A percentile compares a stretch with the other conserved stretches of the same genome.
These are phyloP conservation scores for Mesodorylaimus sp. DNA, from an alignment of 2,888 invertebrate genomes.

Conservation along the genomic window DNA sequence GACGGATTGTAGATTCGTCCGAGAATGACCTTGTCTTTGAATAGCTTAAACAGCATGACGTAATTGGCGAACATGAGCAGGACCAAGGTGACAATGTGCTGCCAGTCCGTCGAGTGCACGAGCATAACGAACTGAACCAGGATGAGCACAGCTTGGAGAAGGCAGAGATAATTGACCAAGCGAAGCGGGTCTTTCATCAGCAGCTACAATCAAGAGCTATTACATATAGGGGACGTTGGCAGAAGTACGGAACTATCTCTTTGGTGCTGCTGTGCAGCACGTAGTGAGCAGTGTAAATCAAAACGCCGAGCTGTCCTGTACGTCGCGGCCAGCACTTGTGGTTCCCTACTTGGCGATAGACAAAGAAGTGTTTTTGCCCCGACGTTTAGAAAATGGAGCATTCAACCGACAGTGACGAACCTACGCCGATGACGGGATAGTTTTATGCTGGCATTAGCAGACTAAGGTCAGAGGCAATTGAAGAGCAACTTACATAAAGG, in stretches of 20 bases:
- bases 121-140: slow-evolving; percentile 51
- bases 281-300: background rate
- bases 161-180: slow-evolving; percentile 42
- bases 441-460: too few relatives aligned
- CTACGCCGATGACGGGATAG: too few relatives aligned
- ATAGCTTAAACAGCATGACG: slow-evolving; percentile 68
- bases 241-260: slow-evolving; percentile 1
- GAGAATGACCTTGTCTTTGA: slow-evolving; percentile 65
- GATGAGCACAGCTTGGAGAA: slow-evolving; percentile 35
- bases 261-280: slow-evolving; percentile 1
- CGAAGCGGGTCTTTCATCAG: slow-evolving; percentile 69
- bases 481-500: slow-evolving; percentile 80
- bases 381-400: too few relatives aligned
- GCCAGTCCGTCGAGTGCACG: slow-evolving; percentile 66
- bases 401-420: too few relatives aligned
- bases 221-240: slow-evolving; percentile 8
- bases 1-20: slow-evolving; percentile 27
- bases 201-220: slow-evolving; percentile 42
- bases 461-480: too few relatives aligned
- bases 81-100: slow-evolving; percentile 65
- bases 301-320: too few relatives aligned
- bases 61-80: slow-evolving; percentile 73
- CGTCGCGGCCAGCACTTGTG: too few relatives aligned
- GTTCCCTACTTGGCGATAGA: too few relatives aligned
- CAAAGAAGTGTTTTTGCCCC: too few relatives aligned